Conservation (phyloP, 2,888 invertebrate genomes). For the Andrena praecox region DNA sequence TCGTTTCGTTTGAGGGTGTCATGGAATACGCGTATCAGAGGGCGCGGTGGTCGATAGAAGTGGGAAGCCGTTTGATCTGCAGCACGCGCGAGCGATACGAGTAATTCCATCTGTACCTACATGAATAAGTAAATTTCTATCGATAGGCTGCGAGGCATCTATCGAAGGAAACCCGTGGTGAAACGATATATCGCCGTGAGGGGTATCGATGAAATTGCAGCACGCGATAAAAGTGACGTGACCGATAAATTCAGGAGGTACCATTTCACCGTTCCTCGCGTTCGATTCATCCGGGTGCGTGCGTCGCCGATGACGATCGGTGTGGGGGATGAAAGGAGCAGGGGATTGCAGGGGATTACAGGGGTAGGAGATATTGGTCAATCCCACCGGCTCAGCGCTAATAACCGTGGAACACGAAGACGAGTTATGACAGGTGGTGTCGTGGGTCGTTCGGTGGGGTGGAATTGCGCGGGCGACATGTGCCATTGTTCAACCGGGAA, state of each 20-base stretch:
- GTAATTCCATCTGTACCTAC: too few relatives aligned
- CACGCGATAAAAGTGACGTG: constrained; percentile 3
- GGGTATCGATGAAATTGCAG: constrained; percentile 6
- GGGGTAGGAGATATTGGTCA: constrained; percentile 61
- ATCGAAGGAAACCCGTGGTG: too few relatives aligned
- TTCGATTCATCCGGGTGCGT: constrained; percentile 26
- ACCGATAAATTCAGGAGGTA: constrained; percentile 20
- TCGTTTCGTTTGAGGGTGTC: not conserved
- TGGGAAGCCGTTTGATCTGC: constrained; percentile 5
- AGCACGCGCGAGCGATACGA: too few relatives aligned
- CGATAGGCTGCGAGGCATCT: too few relatives aligned
- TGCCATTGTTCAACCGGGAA: constrained; percentile 76
- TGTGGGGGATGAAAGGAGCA: constrained; percentile 35
- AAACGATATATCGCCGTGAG: too few relatives aligned
- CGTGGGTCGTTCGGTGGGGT: constrained; percentile 66
- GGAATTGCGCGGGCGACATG: constrained; percentile 74
- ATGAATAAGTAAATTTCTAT: too few relatives aligned
- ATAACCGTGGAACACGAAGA: constrained; percentile 79
- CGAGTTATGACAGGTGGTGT: constrained; percentile 79
- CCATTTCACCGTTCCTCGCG: constrained; percentile 7
- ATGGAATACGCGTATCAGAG: not conserved
- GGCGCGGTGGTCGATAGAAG: not conserved
- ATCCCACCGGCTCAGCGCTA: constrained; percentile 76
- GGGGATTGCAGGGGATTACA: constrained; percentile 46
- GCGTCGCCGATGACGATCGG: constrained; percentile 17